Base-by-base conservation (phyloP, 2,888 invertebrate genomes). In the Scelioninae gen. 1 region DNA sequence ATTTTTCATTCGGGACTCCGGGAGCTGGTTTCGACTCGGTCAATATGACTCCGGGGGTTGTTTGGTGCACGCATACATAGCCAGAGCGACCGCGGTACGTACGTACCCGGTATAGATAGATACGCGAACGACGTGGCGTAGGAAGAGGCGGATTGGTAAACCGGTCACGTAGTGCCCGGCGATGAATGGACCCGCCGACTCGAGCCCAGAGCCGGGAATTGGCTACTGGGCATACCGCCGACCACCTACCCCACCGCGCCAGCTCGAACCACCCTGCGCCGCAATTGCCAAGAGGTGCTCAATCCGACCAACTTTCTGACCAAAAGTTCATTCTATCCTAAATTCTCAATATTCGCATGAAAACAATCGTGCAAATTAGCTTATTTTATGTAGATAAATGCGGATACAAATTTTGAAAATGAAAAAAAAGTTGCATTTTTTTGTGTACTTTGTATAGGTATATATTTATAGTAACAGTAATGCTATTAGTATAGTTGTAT, bases 181-280 rank as follows among this genome's bases (percentile, higher is more conserved):
- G 91, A 92, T 92, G 92, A 92, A 92, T 92, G 92, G 92, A 92
- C 90, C 92, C 91, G 90, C 89, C 91, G 91, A 91, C 90, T 90
- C 90, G 90, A 91, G 91, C 90, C 88, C 89, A 86, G 90, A 89
- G 90, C 89, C 89, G 89, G 91, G 91, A 92, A 92, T 92, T 92
- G 91, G 92, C 92, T 92, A 92, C 91, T 88, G 91, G 92, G 91
- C 90, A 90, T 89, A 90, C 89, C 90, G 88, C 84, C 90, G 89
- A 89, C 90, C 90, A 90, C 89, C 90, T 89, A 90, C 90, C 90
- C 89, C 90, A 89, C 89, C 89, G 89, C n/a, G n/a, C n/a, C n/a
- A n/a, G n/a, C n/a, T n/a, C n/a, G n/a, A n/a, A n/a, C n/a, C n/a
- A 89, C 90, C 90, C 90, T 87, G 88, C 86, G 23, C 51, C 72